phyloP scores from a whole-genome alignment of 2,113 vertebrate species.

The Tricholaema leucomelas region DNA sequence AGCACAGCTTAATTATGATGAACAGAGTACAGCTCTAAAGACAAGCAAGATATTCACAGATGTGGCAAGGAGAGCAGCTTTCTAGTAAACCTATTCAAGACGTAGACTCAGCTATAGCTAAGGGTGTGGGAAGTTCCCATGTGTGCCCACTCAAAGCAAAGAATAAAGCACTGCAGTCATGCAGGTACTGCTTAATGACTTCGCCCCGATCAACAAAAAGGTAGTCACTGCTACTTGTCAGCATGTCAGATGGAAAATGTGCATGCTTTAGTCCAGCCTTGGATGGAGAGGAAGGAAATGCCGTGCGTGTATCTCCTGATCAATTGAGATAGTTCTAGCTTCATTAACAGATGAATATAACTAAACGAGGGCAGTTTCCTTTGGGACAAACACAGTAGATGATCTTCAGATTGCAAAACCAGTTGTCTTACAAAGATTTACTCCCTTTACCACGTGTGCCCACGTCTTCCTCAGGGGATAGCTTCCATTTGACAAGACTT shows the following conservation, averaged over 20 bases:
- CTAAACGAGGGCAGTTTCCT: not conserved
- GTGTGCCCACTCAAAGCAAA: not conserved
- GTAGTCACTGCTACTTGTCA: not conserved
- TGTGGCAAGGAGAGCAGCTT: not conserved
- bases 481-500: not conserved
- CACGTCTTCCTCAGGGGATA: not conserved
- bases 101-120: not conserved
- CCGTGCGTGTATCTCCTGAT: not conserved
- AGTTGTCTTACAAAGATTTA: not conserved
- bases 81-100: not conserved
- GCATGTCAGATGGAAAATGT: not conserved
- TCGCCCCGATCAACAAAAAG: accelerated
- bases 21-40: not conserved
- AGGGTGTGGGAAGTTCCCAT: not conserved
- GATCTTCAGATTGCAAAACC: not conserved
- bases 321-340: not conserved
- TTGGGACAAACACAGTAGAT: not conserved
- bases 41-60: not conserved
- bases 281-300: not conserved
- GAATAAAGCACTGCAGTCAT: not conserved
- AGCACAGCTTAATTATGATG: not conserved
- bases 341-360: not conserved
- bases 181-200: not conserved
- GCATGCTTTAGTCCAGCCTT: not conserved
- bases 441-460: not conserved